Conservation (phyloP, 2,888 invertebrate genomes). For the Linnaemya tessellans region DNA sequence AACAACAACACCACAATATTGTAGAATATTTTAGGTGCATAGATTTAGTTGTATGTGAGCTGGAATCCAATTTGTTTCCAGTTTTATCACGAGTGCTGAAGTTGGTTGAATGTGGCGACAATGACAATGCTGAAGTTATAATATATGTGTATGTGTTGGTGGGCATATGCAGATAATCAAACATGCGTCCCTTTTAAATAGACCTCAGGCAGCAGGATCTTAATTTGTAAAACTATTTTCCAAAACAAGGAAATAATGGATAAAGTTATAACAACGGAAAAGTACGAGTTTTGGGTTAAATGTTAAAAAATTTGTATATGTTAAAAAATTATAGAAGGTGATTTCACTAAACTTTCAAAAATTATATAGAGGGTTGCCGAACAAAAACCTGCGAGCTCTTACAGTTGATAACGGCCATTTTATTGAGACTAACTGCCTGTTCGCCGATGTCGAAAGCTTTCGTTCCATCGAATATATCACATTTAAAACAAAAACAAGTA, state of each 20-base stretch:
- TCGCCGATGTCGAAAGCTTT: too few species aligned
- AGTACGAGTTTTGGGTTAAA: background rate
- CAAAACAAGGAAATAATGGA: background rate
- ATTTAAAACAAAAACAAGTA: too few species aligned
- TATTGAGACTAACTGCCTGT: too few species aligned
- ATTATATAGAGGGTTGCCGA: too few species aligned
- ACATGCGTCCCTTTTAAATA: conserved; percentile 25
- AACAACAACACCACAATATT: conserved; percentile 32
- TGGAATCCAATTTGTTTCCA: background rate
- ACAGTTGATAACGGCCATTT: too few species aligned
- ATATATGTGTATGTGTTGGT: background rate
- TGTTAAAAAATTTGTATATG: too few species aligned
- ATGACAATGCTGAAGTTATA: conserved; percentile 15
- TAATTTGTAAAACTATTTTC: conserved; percentile 37
- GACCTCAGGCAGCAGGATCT: conserved; percentile 25
- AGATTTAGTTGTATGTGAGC: conserved; percentile 7
- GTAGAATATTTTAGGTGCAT: conserved; percentile 2
- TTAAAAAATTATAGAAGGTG: too few species aligned
- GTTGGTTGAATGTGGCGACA: background rate
- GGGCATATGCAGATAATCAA: conserved; percentile 45
- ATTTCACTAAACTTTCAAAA: too few species aligned
- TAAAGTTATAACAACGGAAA: background rate
- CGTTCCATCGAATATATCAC: too few species aligned
- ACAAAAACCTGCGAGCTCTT: too few species aligned
- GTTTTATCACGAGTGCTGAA: conserved; percentile 5